These are phyloP conservation scores for Hydrochoerus hydrochaeris DNA, from an alignment of 2,113 vertebrate species.

Conservation along the genomic window DNA sequence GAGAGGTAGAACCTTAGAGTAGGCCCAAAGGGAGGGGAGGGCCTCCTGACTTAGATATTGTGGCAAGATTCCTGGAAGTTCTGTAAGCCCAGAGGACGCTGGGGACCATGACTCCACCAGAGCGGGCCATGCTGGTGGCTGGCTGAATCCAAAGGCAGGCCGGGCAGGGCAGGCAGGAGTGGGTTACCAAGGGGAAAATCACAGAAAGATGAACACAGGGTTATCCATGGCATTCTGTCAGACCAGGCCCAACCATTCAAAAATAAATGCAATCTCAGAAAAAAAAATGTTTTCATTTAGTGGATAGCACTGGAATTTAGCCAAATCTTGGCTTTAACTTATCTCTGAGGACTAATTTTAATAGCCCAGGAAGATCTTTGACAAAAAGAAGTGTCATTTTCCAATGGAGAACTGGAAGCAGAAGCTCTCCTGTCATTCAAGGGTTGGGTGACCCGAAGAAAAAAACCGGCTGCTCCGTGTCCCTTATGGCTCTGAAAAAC, in stretches of 20 bases:
- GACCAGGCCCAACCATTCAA: not conserved
- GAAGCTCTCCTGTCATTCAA: not conserved
- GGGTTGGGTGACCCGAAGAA: not conserved
- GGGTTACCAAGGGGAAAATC: not conserved
- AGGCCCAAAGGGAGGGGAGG: no score
- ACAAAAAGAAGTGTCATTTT: constrained; percentile 8
- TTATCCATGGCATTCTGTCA: not conserved
- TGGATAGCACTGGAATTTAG: constrained; percentile 10
- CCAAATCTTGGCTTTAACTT: constrained; percentile 56
- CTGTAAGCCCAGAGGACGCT: not conserved
- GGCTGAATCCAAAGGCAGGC: not conserved
- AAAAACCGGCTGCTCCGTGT: not conserved
- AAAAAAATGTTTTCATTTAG: constrained; percentile 28
- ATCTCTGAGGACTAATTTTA: constrained; percentile 63
- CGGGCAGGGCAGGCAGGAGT: not conserved
- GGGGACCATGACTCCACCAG: no score
- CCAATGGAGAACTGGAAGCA: constrained; percentile 19
- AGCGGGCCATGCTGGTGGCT: not conserved
- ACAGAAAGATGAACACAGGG: not conserved
- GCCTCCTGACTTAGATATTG: not conserved
- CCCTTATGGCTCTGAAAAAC: not conserved
- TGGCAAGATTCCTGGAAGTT: not conserved
- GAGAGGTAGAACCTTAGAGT: not conserved
- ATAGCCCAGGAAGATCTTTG: constrained; percentile 61
- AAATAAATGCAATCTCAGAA: constrained; percentile 9